Percentiles rank a stretch among this genome's conserved stretches.
These are phyloP conservation scores for Oplegnathus fasciatus DNA, from an alignment of 2,113 vertebrate genomes.

Conservation along the genomic window DNA sequence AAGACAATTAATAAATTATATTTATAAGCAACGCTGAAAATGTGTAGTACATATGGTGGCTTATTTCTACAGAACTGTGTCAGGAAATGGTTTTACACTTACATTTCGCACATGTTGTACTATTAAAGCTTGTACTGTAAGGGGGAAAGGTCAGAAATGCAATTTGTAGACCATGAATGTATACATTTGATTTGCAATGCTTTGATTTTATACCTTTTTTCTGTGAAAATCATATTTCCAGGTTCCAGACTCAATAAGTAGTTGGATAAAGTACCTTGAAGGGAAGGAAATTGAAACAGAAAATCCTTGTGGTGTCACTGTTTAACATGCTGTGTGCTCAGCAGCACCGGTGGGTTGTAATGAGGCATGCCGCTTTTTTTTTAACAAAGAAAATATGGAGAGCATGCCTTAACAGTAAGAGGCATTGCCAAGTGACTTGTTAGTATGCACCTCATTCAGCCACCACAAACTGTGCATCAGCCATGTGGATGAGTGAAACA, in stretches of 20 bases:
- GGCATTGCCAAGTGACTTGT: conserved; percentile 22
- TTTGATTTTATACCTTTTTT: conserved; percentile 11
- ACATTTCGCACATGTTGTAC: not conserved
- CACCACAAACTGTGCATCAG: conserved; percentile 58
- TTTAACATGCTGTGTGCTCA: conserved; percentile 64
- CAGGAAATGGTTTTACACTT: not conserved
- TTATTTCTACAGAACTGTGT: conserved; percentile 41
- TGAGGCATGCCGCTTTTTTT: conserved; percentile 30
- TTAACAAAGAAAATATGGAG: conserved; percentile 44
- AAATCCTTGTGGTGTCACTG: conserved; percentile 43
- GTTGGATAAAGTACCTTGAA: conserved; percentile 20
- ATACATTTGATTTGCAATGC: not conserved
- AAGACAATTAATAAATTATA: conserved; percentile 99
- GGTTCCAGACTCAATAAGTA: conserved; percentile 15
- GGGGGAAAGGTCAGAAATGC: not conserved
- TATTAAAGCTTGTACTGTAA: not conserved
- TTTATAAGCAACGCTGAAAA: conserved; percentile 95
- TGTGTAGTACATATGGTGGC: conserved; percentile 19
- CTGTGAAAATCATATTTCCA: conserved; percentile 30
- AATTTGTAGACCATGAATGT: conserved; percentile 10
- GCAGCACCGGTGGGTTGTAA: conserved; percentile 43
- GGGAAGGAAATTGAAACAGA: conserved; percentile 34
- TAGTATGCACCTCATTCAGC: conserved; percentile 41
- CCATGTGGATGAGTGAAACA: conserved; percentile 75
- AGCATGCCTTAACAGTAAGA: conserved; percentile 21